Base-by-base conservation (phyloP, 2,888 invertebrate genomes). In the Cryptocephalus primarius region DNA sequence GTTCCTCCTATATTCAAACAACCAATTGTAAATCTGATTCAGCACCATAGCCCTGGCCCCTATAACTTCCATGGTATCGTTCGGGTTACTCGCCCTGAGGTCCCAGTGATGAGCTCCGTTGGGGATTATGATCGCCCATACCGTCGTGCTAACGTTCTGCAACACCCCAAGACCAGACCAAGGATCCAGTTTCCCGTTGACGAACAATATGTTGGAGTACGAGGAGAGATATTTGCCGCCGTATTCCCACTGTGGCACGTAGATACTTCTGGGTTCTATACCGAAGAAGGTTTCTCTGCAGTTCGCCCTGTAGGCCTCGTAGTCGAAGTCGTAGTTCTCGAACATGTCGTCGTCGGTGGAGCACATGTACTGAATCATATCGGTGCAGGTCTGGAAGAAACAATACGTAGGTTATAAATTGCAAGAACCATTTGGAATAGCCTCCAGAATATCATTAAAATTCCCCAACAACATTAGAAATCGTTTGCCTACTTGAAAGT, bases 291-390 rank as follows among this genome's bases (percentile, higher is more conserved):
- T 73, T 51, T 75, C 74, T 22, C 22, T 22, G 67, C 96, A 97
- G 0, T 72, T 70, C 1, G 80, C 77, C 0, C 82, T 70, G 60
- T 73, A 86, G 31, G 69, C 56, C 1, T 78, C 75, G 44, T 83
- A 75, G 70, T 89, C 77, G 93, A 93, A 96, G 0, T 75, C 62
- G 0, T 61, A 52, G 1, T 80, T 77, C 61, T 87, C 86, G 65
- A 93, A 94, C 86, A 97, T 92, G 61, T 90, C 91, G 9, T 77
- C 72, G 1, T 74, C 69, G 32, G 58, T 60, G 3, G 80, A 72
- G 68, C 96, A 96, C 75, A 88, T 82, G 0, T 96, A 96, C 90
- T 95, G 93, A 49, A 94, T 85, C 88, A 97, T 93, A 71, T 99
- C 96, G 22, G 93, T 92, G 64, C 97, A 97, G 0, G 86, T 77